phyloP scores from a whole-genome alignment of 2,888 invertebrate genomes.

The Pomacea canaliculata region DNA sequence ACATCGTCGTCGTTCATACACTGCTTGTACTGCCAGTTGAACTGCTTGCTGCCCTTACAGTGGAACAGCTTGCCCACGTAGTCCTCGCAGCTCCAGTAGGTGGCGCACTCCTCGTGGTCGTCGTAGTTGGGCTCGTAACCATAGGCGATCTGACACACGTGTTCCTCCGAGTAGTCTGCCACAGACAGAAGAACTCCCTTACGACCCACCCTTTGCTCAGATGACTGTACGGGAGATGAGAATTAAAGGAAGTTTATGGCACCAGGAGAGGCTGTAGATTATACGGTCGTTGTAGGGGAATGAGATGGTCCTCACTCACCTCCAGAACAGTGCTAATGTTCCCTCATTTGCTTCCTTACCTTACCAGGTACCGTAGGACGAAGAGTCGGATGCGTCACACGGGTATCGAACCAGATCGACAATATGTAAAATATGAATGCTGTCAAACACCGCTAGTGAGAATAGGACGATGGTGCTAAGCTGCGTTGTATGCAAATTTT shows the following conservation, averaged over 20 bases:
- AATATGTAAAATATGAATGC: too few species aligned
- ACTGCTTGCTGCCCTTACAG: constrained; percentile 20
- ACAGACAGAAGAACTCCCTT: not conserved
- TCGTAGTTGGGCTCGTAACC: constrained; percentile 25
- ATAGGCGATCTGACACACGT: constrained; percentile 9
- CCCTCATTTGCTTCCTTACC: too few species aligned
- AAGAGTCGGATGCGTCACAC: too few species aligned
- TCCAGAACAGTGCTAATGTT: too few species aligned
- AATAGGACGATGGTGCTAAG: too few species aligned
- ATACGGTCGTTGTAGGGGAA: not conserved
- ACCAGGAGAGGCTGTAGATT: not conserved
- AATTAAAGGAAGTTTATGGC: not conserved
- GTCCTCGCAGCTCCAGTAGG: constrained; percentile 26
- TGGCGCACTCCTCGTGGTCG: constrained; percentile 18
- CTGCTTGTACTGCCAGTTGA: constrained; percentile 22
- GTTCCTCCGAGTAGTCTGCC: constrained; percentile 2
- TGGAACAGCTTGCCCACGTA: constrained; percentile 12
- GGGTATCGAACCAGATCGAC: too few species aligned
- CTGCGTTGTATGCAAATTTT: too few species aligned
- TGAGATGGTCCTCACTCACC: not conserved
- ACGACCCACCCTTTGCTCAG: not conserved
- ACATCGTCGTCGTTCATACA: constrained; percentile 24
- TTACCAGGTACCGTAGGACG: too few species aligned
- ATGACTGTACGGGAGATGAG: not conserved
- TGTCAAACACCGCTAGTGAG: too few species aligned